Base-by-base conservation (phyloP, 2,888 invertebrate genomes). In the Mongoloraphidia duomilia region DNA sequence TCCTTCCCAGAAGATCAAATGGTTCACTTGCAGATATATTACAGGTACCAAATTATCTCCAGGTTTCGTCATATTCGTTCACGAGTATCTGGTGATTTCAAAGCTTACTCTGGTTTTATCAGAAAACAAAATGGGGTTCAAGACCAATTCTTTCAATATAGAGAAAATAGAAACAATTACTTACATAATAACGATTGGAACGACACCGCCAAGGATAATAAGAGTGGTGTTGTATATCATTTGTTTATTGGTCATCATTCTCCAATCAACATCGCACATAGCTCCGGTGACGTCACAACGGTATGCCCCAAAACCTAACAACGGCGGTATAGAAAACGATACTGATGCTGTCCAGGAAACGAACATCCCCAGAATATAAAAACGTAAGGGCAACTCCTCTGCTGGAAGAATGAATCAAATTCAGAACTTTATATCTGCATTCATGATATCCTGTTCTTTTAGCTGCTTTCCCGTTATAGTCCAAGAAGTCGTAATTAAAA, bases 281-380 rank as follows among this genome's bases (percentile, higher is more conserved):
- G 73, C 71, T 9, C 72, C 71, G 3, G 71, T 73, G 3, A 70
- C 58, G 54, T 75, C 75, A 58, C 74, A 75, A 13, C 70, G 68
- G 54, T 71, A 75, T 43, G 65, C 56, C 38, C 75, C 74, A 53
- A 71, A 72, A n/a, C 69, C 66, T 26, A 70, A 55, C 9, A 74
- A 58, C 0, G 75, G 74, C 1, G 73, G 73, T 5, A 65, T 65
- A 2, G 74, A 65, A 52, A 73, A 72, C 43, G 69, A 56, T 38
- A 65, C 57, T 8, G 73, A 64, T 42, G 62, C 64, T 12, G 65
- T 54, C 71, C 73, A 74, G 57, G 71, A 70, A 2, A 67, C 56
- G n/a, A 65, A 65, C 1, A 72, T 64, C 36, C 71, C 58, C 26
- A 62, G 63, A 63, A 71, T 69, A 57, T 74, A 74, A 52, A 69